Evolutionary conservation across 1,140 invertebrate species (phyloP).

Genomic region (Eubasilissa regina): DNA sequence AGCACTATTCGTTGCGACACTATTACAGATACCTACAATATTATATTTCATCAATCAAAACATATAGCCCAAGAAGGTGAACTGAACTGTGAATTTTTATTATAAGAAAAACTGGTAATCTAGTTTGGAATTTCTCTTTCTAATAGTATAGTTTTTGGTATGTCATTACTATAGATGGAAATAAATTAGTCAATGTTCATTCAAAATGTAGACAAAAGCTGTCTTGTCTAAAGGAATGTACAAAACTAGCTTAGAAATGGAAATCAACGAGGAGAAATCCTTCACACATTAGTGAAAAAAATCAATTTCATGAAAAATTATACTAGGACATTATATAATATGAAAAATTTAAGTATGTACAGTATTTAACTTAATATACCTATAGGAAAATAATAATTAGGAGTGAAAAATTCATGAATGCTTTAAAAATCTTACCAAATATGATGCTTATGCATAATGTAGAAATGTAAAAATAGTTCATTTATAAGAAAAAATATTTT

Average conservation of each 20-base stretch:
- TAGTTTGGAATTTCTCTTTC: slow-evolving; percentile 4
- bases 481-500: neutral
- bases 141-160: slow-evolving; percentile 22
- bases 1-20: slow-evolving; percentile 33
- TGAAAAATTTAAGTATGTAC: slow-evolving; percentile 10
- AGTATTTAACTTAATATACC: neutral
- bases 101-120: neutral
- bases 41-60: too few relatives aligned
- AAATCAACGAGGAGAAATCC: neutral
- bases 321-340: too few relatives aligned
- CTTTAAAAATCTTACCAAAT: slow-evolving; percentile 13
- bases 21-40: neutral
- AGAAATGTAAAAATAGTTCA: neutral
- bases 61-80: too few relatives aligned
- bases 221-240: slow-evolving; percentile 16
- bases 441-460: neutral
- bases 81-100: too few relatives aligned
- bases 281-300: slow-evolving; percentile 7
- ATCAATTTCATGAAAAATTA: neutral
- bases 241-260: neutral
- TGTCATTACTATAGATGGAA: slow-evolving; percentile 3
- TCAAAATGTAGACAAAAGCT: slow-evolving; percentile 9
- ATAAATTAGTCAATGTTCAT: neutral
- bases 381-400: slow-evolving; percentile 10
- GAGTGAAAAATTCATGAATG: slow-evolving; percentile 8